Base-by-base conservation (phyloP, 2,888 invertebrate genomes). In the Chelonus formosanus region DNA sequence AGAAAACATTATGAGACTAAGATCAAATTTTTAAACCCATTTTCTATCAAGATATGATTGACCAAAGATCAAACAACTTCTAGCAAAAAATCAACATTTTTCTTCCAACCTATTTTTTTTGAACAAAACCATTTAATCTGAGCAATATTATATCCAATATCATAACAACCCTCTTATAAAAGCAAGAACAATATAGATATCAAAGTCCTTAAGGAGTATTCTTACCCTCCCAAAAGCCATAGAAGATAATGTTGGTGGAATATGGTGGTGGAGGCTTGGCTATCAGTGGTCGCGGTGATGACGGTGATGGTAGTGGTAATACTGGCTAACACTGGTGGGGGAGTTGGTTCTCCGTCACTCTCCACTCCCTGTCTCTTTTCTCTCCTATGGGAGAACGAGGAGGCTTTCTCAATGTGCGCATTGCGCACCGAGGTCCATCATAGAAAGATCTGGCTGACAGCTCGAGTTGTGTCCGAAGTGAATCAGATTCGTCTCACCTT, bases 401-500 rank as follows among this genome's bases (percentile, higher is more conserved):
- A 74, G 73, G 75, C 74, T 70, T 72, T 74, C 76, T 74, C 74
- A 72, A 73, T 64, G 70, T 64, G 68, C 76, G 77, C 78, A 78
- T 75, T 76, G 80, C 80, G 80, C 79, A 78, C 76, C 76, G 78
- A 81, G 80, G 66, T 80, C 79, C 80, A 76, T 81, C 81, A 80
- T 80, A 80, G 79, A 79, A 77, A 76, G 77, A 79, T 80, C 77
- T 75, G 72, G 69, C 78, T 79, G 80, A 80, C 80, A 80, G 80
- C 76, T 73, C 74, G 6, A 40, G 40, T 40, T 40, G 74, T 74
- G 74, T 71, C 70, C 70, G 72, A 71, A 74, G 74, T 69, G 67
- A 63, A 67, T 65, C 77, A 74, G 75, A 76, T 73, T 76, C 74
- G 36, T 55, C 55, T 32, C 55, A 55, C 35, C 40, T 36, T 55